Conservation (phyloP, 2,888 invertebrate genomes). For the Podabrus alpinus region DNA sequence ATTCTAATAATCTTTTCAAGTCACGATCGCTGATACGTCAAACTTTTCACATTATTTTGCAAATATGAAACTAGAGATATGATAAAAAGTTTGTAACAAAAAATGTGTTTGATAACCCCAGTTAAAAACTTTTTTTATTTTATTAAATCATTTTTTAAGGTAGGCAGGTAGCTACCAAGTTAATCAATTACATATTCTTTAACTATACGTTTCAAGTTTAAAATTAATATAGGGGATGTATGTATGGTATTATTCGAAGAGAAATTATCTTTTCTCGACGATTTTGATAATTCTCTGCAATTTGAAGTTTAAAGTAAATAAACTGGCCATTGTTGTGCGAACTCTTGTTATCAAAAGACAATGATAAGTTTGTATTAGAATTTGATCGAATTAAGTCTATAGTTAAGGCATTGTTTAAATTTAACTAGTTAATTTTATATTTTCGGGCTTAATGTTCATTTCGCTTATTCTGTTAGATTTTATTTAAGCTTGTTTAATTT, state of each 20-base stretch:
- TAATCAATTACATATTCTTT: not conserved
- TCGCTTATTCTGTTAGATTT: not conserved
- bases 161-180: not conserved
- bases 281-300: slow-evolving; percentile 4
- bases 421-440: slow-evolving; percentile 26
- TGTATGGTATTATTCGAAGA: not conserved
- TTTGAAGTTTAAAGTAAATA: slow-evolving; percentile 17
- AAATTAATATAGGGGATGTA: not conserved
- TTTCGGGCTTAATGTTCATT: slow-evolving; percentile 13
- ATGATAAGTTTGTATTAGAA: slow-evolving; percentile 25
- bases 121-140: not conserved
- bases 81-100: slow-evolving; percentile 37
- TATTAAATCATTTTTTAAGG: not conserved
- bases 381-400: slow-evolving; percentile 20
- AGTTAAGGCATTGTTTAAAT: slow-evolving; percentile 23
- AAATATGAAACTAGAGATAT: slow-evolving; percentile 41
- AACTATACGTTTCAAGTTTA: not conserved
- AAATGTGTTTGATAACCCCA: slow-evolving; percentile 16
- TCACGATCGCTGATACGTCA: slow-evolving; percentile 37
- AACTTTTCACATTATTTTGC: slow-evolving; percentile 44
- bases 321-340: slow-evolving; percentile 12
- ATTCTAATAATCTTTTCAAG: slow-evolving; percentile 35
- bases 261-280: not conserved
- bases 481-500: not conserved
- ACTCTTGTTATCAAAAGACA: slow-evolving; percentile 18